phyloP scores from a whole-genome alignment of 2,113 vertebrate genomes.

The Oplegnathus fasciatus region DNA sequence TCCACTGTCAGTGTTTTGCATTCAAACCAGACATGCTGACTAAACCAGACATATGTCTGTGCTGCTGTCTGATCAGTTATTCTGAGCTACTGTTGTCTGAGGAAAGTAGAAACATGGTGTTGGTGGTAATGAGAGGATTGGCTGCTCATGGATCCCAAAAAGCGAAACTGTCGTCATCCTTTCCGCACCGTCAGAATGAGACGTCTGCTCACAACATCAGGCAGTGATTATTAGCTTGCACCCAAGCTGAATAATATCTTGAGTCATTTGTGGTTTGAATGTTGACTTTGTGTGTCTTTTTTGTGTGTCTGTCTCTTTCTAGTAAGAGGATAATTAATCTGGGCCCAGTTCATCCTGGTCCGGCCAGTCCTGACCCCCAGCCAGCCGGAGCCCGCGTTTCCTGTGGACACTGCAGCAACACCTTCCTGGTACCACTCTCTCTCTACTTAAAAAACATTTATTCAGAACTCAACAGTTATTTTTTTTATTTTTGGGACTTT shows the following conservation, averaged over 20 bases:
- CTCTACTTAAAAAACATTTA: neutral
- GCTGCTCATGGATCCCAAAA: conserved; percentile 26
- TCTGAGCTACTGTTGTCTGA: conserved; percentile 21
- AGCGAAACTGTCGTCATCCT: conserved; percentile 7
- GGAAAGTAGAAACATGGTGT: conserved; percentile 33
- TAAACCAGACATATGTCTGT: conserved; percentile 35
- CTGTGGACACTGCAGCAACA: conserved; percentile 95
- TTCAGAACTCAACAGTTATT: too few species aligned
- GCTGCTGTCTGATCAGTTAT: conserved; percentile 36
- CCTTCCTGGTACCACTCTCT: conserved; percentile 85
- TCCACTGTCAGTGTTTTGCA: conserved; percentile 40
- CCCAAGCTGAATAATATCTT: neutral
- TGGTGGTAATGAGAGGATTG: conserved; percentile 27
- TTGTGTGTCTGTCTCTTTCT: conserved; percentile 31
- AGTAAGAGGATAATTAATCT: conserved; percentile 96
- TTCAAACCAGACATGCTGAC: conserved; percentile 47
- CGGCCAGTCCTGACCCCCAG: conserved; percentile 91
- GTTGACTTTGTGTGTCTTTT: conserved; percentile 27
- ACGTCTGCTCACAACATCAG: conserved; percentile 1
- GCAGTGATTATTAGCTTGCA: conserved; percentile 7
- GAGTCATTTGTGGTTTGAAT: conserved; percentile 6
- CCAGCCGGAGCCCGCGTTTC: conserved; percentile 91
- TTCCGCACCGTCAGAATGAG: neutral
- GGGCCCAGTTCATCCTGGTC: conserved; percentile 92
- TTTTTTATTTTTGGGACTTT: too few species aligned